phyloP scores from a whole-genome alignment of 2,888 invertebrate genomes.

The Tholera decimalis region DNA sequence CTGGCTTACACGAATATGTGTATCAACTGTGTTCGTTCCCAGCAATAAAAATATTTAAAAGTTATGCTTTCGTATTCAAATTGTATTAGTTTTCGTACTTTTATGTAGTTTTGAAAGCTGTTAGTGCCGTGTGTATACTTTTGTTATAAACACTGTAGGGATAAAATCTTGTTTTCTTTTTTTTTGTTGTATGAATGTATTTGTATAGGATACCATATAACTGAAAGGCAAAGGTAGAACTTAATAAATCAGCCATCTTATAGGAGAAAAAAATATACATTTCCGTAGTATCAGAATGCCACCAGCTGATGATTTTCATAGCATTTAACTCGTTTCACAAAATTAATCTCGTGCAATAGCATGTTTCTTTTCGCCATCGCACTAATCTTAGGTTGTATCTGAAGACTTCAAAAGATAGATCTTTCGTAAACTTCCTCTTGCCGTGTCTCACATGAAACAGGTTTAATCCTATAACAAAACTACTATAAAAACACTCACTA shows the following conservation, averaged over 20 bases:
- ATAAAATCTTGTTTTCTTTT: no score
- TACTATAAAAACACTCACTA: neutral
- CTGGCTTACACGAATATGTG: neutral
- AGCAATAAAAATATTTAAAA: conserved; percentile 48
- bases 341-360: no score
- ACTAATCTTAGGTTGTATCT: no score
- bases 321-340: no score
- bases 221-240: no score
- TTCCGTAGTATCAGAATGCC: no score
- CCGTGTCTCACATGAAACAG: neutral
- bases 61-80: conserved; percentile 44
- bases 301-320: no score
- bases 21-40: conserved; percentile 21
- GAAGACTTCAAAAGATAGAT: neutral
- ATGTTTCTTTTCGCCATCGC: no score
- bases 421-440: neutral
- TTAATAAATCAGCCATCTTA: no score
- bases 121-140: conserved; percentile 1
- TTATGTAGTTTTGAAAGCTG: conserved; percentile 30
- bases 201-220: no score
- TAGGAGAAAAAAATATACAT: no score
- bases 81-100: conserved; percentile 39
- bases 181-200: no score
- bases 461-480: neutral
- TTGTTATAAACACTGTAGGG: neutral